phyloP scores from a whole-genome alignment of 2,113 vertebrate species.

The Hipposideros armiger region DNA sequence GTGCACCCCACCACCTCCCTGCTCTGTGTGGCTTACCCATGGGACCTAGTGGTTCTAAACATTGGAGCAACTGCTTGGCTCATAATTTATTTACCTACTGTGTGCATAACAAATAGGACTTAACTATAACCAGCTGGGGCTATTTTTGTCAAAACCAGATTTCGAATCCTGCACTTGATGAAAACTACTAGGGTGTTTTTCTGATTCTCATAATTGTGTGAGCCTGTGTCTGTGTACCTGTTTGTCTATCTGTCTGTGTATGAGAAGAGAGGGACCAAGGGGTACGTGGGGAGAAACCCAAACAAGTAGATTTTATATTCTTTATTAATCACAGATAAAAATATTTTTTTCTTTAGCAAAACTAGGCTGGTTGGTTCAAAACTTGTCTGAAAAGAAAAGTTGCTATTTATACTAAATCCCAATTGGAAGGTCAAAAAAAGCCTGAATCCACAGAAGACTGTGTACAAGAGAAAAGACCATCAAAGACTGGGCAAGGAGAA shows the following conservation, averaged over 20 bases:
- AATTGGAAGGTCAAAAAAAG: background rate
- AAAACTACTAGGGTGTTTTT: background rate
- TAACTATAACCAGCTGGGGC: slow-evolving; percentile 81
- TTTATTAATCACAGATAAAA: slow-evolving; percentile 42
- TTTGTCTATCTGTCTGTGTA: background rate
- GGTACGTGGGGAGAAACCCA: background rate
- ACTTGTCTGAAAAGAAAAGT: background rate
- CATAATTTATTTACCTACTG: slow-evolving; percentile 87
- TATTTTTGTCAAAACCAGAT: slow-evolving; percentile 65
- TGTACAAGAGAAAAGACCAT: background rate
- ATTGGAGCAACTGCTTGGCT: slow-evolving; percentile 85
- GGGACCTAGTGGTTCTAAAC: slow-evolving; percentile 85
- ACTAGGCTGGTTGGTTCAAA: background rate
- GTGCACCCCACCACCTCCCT: slow-evolving; percentile 79
- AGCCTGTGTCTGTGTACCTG: background rate
- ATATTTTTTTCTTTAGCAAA: slow-evolving; percentile 36
- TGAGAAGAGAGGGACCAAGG: background rate
- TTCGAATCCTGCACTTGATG: slow-evolving; percentile 7
- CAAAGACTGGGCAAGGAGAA: background rate
- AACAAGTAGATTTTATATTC: background rate
- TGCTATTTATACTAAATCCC: background rate
- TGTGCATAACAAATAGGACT: slow-evolving; percentile 84
- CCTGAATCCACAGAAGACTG: background rate
- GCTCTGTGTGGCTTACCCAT: slow-evolving; percentile 61
- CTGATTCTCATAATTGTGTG: background rate